Base-by-base conservation (phyloP, 2,113 vertebrate genomes). In the Lota lota region DNA sequence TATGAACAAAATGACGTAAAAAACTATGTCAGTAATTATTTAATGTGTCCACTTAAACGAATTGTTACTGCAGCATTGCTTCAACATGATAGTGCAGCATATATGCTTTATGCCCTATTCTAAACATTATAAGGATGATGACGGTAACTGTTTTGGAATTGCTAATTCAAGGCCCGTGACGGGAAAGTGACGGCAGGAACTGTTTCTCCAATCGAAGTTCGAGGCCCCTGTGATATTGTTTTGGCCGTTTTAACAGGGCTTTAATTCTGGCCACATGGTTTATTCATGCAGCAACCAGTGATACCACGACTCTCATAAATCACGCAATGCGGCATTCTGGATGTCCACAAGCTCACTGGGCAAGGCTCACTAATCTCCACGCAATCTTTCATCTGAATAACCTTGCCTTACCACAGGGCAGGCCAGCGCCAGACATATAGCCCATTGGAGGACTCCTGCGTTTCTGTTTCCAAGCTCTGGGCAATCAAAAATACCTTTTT, bases 231-330 rank as follows among this genome's bases (percentile, higher is more conserved):
- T 83, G 83, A 80, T 83, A 88, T 82, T 69, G 82, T 83, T 87
- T 73, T 64, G 88, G 83, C 79, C 88, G 86, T 83, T 91, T 91
- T 92, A 91, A 89, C 87, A 79, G 87, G 77, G 81, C 82, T 85
- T 90, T 92, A 90, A 91, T 91, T 90, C 90, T 81, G 83, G 70
- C 76, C 87, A 80, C 87, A 90, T 91, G 90, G 88, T 91, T 92
- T 90, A 92, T 93, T 91, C 90, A 92, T 92, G 88, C 78, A 71
- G 84, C 83, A 70, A 85, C 79, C 73, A 79, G 87, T 81, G 88
- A 88, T 92, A 90, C 88, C 89, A 81, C 79, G 86, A 86, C 88
- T 84, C 89, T 88, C 89, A 92, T 92, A 91, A 92, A 93, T 92
- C 91, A 93, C 87, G 70, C 80, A 79, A 87, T 84, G 86, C 83